Evolutionary conservation across 2,888 invertebrate species (phyloP).

Genomic region (Scaptodrosophila latifasciaeformis): DNA sequence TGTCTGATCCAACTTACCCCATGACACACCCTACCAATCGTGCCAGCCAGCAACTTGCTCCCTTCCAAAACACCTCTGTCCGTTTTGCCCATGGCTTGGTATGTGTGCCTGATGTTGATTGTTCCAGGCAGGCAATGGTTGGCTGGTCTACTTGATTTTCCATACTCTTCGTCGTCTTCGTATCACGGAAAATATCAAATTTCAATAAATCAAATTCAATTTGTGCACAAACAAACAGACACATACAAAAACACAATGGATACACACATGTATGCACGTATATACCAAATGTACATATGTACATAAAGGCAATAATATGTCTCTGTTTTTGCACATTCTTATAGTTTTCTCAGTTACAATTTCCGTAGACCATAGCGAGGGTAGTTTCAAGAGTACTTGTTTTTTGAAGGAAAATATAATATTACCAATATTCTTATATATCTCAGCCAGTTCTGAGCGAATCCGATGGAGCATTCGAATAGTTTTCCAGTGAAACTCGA

Average conservation of each 20-base stretch:
- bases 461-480: no score
- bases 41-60: not conserved
- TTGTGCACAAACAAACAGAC: conserved; percentile 47
- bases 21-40: not conserved
- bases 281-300: no score
- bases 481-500: no score
- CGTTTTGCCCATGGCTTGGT: no score
- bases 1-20: not conserved
- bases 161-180: conserved; percentile 32
- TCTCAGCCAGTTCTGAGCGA: no score
- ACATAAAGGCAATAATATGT: conserved; percentile 50
- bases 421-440: not conserved
- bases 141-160: conserved; percentile 63
- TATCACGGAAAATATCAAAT: conserved; percentile 71
- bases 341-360: conserved; percentile 25
- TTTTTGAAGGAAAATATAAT: no score
- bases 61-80: not conserved
- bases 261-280: conserved; percentile 18
- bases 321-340: conserved; percentile 65
- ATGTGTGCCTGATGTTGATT: conserved; percentile 8
- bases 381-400: no score
- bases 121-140: not conserved
- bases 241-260: conserved; percentile 6
- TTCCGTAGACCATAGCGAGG: not conserved
- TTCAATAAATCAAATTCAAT: conserved; percentile 74